A percentile compares a stretch with the other conserved stretches of the same genome.
These are phyloP conservation scores for Actinopyga echinites DNA, from an alignment of 53 echinoderm and acorn worm species.

Conservation along the genomic window DNA sequence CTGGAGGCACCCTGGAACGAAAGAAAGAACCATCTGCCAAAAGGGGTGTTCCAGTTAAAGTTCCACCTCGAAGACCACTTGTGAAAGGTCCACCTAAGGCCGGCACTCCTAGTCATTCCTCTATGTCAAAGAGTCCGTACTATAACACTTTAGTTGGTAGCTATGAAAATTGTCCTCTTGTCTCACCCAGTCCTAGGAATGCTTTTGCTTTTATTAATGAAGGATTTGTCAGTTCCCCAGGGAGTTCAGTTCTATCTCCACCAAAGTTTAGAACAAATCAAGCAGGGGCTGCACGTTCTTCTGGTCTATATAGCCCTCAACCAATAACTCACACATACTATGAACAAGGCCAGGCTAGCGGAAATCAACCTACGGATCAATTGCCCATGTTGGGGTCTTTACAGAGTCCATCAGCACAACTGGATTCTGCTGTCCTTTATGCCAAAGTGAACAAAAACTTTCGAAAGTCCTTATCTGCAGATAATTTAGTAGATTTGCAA, in stretches of 20 bases:
- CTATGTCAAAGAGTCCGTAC: slow-evolving; percentile 36
- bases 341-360: slow-evolving; percentile 44
- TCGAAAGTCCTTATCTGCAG: slow-evolving; percentile 62
- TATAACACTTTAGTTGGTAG: slow-evolving; percentile 67
- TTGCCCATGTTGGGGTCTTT: not conserved
- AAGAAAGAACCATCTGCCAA: not conserved
- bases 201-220: slow-evolving; percentile 56
- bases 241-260: slow-evolving; percentile 19
- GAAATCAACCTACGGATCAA: not conserved
- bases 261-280: slow-evolving; percentile 34
- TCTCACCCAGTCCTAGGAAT: slow-evolving; percentile 68
- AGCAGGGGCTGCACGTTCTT: not conserved
- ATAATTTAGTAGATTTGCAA: slow-evolving; percentile 48
- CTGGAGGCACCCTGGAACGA: slow-evolving; percentile 15
- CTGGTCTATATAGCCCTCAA: slow-evolving; percentile 16
- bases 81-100: not conserved
- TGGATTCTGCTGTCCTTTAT: slow-evolving; percentile 32
- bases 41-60: not conserved
- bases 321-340: slow-evolving; percentile 78
- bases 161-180: slow-evolving; percentile 85
- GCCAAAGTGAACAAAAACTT: slow-evolving; percentile 38
- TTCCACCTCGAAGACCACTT: slow-evolving; percentile 6
- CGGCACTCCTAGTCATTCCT: not conserved
- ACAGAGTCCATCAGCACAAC: slow-evolving; percentile 34
- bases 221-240: slow-evolving; percentile 69